Percentiles rank a stretch among this genome's conserved stretches.
phyloP scores from a whole-genome alignment of 2,113 vertebrate genomes.

The Polypterus senegalus region DNA sequence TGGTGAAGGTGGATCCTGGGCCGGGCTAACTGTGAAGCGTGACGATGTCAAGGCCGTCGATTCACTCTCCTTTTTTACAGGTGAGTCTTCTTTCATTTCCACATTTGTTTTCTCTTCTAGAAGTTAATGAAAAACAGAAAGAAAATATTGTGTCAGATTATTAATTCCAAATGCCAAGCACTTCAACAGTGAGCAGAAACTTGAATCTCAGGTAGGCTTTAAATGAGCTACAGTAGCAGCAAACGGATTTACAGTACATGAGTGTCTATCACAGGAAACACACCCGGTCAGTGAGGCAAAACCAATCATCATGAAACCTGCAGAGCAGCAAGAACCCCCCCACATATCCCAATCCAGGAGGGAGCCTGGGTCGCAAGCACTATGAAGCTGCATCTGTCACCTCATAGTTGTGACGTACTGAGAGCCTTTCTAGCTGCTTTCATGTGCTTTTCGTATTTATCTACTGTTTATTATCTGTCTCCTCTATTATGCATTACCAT shows the following conservation, averaged over 20 bases:
- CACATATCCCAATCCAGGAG: not conserved
- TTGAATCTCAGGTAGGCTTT: not conserved
- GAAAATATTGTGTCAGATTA: conserved; percentile 3
- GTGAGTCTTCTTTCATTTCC: conserved; percentile 65
- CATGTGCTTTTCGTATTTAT: too few species aligned
- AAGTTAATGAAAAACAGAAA: conserved; percentile 6
- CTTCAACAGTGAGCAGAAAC: not conserved
- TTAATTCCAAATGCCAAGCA: conserved; percentile 9
- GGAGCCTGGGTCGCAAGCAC: not conserved
- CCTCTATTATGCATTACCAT: not conserved
- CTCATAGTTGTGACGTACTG: too few species aligned
- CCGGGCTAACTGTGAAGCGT: conserved; percentile 79
- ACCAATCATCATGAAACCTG: not conserved
- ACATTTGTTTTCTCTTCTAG: conserved; percentile 56
- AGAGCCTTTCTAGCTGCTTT: not conserved
- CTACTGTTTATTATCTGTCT: too few species aligned
- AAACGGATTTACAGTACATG: too few species aligned
- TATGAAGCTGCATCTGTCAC: not conserved
- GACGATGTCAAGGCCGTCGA: conserved; percentile 57
- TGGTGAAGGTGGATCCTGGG: conserved; percentile 60
- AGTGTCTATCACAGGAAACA: too few species aligned
- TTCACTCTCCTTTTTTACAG: conserved; percentile 46
- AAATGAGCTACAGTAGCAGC: not conserved
- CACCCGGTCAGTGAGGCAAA: too few species aligned
- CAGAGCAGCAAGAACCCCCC: not conserved